Evolutionary conservation across 2,113 vertebrate genomes (phyloP), one percentile per base, ranked within the genome.

Genomic region (Ptilonorhynchus violaceus): DNA sequence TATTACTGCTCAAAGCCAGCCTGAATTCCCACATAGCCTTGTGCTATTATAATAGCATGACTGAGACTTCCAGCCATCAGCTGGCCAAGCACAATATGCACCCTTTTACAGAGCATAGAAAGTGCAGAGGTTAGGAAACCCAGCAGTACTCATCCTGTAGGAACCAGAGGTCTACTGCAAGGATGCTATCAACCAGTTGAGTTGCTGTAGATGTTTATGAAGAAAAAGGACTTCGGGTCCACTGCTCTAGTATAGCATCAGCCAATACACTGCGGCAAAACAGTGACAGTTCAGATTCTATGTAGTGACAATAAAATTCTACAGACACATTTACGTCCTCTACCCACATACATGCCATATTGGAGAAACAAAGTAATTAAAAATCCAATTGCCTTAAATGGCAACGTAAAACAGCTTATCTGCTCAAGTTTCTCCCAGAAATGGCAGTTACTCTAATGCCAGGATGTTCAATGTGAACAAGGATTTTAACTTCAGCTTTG

Each of bases 31-130:
- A 64, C 18, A 33, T 67, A 85, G 55, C 14, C 31, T 37, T 9
- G 13, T 67, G 47, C 69, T 59, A 42, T 52, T 0, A 0, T 6
- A 46, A 15, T 3, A 86, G 41, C 50, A 74, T 1, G 1, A 44
- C 2, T 3, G 35, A 79, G 39, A 46, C 4, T n/a, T 68, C 17
- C 9, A 82, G 35, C 13, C 35, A 60, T 17, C 53, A 60, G 53
- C 19, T 41, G 41, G 53, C 27, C 80, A 41, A 69, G 72, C 30
- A 79, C 66, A 50, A 24, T 1, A 24, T 6, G 7, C 39, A 41
- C 7, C 1, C 0, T 63, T 78, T 58, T 37, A 41, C 75, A 88
- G 47, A 39, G 50, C 58, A 39, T 0, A 18, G 18, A 8, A 64
- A 24, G 46, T 1, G n/a, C 10, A 73, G 25, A 85, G 27, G 22